Conservation (phyloP, 2,888 invertebrate genomes). For the Xanthorhoe spadicearia region DNA sequence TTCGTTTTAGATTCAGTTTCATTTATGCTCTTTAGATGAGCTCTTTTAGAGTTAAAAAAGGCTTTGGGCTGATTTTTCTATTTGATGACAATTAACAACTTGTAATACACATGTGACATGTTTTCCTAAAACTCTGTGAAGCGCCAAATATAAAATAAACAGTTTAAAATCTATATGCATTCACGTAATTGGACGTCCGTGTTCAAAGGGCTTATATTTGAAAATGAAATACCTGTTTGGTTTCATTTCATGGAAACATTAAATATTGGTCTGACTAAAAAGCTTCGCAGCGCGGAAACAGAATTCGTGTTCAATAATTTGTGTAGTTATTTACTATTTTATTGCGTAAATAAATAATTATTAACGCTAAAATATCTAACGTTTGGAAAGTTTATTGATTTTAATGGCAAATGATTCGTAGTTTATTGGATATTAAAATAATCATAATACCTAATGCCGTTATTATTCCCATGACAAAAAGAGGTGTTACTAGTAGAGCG, state of each 20-base stretch:
- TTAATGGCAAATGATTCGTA: no score
- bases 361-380: no score
- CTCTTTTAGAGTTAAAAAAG: no score
- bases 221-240: slow-evolving; percentile 30
- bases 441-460: no score
- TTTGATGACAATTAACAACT: background rate
- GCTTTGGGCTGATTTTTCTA: no score
- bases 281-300: slow-evolving; percentile 9
- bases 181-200: slow-evolving; percentile 27
- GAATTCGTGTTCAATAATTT: slow-evolving; percentile 10
- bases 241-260: slow-evolving; percentile 21
- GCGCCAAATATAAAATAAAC: slow-evolving; percentile 23
- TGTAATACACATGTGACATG: background rate
- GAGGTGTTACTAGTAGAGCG: no score
- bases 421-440: no score
- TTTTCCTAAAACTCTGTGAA: background rate
- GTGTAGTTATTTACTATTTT: background rate
- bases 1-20: no score
- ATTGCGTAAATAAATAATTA: no score
- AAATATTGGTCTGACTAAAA: slow-evolving; percentile 20
- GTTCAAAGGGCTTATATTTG: slow-evolving; percentile 31
- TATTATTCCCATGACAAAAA: no score
- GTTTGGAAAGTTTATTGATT: no score
- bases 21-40: no score
- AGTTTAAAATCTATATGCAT: slow-evolving; percentile 30